Evolutionary conservation across 2,113 vertebrate genomes (phyloP).

Genomic region (Gobiocypris rarus): DNA sequence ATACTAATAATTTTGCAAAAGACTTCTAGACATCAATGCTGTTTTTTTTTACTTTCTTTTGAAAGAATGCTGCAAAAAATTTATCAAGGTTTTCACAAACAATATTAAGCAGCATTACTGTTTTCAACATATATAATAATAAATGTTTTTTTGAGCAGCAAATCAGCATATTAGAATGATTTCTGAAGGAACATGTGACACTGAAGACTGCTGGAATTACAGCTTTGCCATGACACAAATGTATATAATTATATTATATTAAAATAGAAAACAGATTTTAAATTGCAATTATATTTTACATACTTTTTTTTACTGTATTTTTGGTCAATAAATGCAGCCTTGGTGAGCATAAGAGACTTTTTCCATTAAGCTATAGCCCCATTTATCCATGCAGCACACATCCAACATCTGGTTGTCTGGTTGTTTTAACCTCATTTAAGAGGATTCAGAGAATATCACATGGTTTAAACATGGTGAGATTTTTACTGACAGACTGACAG

Average conservation of each 20-base stretch:
- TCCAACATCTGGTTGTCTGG: slow-evolving; percentile 15
- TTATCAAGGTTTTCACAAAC: not conserved
- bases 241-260: not conserved
- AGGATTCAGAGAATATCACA: not conserved
- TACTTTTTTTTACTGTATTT: not conserved
- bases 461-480: not conserved
- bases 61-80: not conserved
- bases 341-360: not conserved
- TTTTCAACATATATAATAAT: not conserved
- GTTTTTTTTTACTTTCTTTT: no score
- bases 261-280: not conserved
- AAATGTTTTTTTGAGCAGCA: not conserved
- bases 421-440: slow-evolving; percentile 7
- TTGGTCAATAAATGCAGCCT: not conserved
- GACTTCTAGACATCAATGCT: no score
- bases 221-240: not conserved
- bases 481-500: not conserved
- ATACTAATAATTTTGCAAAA: no score
- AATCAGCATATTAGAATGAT: not conserved
- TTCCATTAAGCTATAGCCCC: not conserved
- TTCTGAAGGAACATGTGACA: not conserved
- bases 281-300: not conserved
- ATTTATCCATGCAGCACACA: not conserved
- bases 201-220: not conserved
- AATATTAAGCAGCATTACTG: not conserved